Percentiles rank a stretch among this genome's conserved stretches.
Evolutionary conservation across 2,113 vertebrate genomes (phyloP).

Genomic region (Arvicanthis niloticus): DNA sequence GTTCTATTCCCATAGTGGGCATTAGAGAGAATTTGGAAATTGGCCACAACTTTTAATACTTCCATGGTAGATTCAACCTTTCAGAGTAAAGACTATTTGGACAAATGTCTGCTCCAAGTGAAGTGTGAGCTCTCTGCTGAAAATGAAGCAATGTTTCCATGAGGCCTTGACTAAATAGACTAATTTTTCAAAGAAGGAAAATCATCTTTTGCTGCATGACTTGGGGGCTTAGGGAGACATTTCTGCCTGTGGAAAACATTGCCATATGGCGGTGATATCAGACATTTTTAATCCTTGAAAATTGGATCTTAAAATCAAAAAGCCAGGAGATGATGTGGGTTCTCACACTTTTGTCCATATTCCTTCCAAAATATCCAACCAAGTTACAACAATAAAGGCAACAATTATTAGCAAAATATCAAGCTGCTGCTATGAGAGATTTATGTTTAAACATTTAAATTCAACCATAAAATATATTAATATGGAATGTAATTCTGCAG

Average conservation of each 20-base stretch:
- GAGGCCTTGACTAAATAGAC: conserved; percentile 51
- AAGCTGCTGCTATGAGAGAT: background rate
- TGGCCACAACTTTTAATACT: background rate
- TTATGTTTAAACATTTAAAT: conserved; percentile 17
- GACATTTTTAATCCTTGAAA: conserved; percentile 72
- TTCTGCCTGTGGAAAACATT: conserved; percentile 52
- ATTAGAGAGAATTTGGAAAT: conserved; percentile 42
- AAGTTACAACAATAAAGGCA: conserved; percentile 2
- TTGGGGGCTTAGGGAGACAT: conserved; percentile 30
- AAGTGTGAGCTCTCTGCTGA: background rate
- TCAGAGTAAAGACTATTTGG: conserved; percentile 9
- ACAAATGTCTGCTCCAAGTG: background rate
- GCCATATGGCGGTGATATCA: conserved; percentile 62
- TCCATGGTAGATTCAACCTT: background rate
- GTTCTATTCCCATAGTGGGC: background rate
- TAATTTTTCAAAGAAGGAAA: conserved; percentile 47
- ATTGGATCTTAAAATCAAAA: conserved; percentile 64
- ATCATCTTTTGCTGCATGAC: conserved; percentile 10
- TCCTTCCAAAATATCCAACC: conserved; percentile 15
- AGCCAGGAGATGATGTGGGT: conserved; percentile 11
- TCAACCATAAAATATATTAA: background rate
- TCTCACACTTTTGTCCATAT: conserved; percentile 51
- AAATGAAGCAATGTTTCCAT: conserved; percentile 49
- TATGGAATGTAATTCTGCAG: background rate
- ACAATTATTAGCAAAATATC: background rate